Conservation (phyloP, 2,888 invertebrate genomes). For the Arctia plantaginis region DNA sequence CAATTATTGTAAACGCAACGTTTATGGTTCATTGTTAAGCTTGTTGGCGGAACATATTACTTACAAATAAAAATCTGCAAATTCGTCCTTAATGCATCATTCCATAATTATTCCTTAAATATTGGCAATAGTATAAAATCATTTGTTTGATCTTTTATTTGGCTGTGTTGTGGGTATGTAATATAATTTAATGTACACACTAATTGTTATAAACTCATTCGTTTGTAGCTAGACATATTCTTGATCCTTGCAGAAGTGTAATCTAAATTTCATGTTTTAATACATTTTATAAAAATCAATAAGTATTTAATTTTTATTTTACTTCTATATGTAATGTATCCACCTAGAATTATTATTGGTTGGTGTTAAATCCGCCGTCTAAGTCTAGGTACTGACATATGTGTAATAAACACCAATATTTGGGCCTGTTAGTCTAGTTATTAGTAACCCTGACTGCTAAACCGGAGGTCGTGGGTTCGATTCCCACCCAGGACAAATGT, state of each 20-base stretch:
- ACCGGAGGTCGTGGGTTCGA: no score
- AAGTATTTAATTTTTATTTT: conserved; percentile 24
- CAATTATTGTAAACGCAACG: background rate
- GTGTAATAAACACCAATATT: no score
- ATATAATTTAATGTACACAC: conserved; percentile 31
- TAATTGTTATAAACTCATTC: conserved; percentile 51
- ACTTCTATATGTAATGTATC: background rate
- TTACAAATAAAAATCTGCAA: background rate
- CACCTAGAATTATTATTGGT: background rate
- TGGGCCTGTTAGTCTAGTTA: no score
- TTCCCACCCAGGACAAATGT: no score
- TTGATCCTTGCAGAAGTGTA: conserved; percentile 64
- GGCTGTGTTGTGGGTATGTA: conserved; percentile 47
- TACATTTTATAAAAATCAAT: conserved; percentile 79
- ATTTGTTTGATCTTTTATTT: conserved; percentile 43
- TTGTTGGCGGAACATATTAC: background rate
- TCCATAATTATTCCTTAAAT: background rate
- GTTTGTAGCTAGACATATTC: conserved; percentile 55
- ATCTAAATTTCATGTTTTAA: conserved; percentile 81
- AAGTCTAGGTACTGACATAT: no score
- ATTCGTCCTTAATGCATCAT: background rate
- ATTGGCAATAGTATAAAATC: conserved; percentile 36
- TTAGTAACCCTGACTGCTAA: no score
- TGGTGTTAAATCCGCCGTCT: background rate
- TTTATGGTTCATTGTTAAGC: background rate